Base-by-base conservation (phyloP, 2,113 vertebrate genomes). In the Heliornis fulica region DNA sequence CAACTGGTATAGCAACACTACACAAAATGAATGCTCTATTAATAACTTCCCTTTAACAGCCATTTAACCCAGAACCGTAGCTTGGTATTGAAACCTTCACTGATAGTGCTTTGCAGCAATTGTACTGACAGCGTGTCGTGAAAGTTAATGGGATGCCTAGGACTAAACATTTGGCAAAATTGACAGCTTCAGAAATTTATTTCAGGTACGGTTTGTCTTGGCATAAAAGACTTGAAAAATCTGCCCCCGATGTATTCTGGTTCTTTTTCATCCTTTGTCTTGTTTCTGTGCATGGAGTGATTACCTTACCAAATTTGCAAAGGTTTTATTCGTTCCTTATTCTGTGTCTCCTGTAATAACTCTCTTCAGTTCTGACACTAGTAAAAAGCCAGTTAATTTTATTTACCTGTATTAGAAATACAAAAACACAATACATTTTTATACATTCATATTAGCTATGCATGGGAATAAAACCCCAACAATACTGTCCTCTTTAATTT, bases 61-160 rank as follows among this genome's bases (percentile, higher is more conserved):
- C 92, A 86, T 65, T 95, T 96, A 96, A 86, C 76, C 90, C 76
- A 92, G 80, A 92, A 82, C 64, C 48, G 51, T 36, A 91, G 46
- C 61, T 64, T 69, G 36, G 40, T 78, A 45, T 34, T 87, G 86
- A 92, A 94, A 69, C 85, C 80, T 89, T 40, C 40, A 15, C 56
- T 57, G 64, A 71, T 34, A 51, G 43, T 32, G 76, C 76, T 94
- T 60, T 83, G 76, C 88, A 90, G 90, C n/a, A 9, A 71, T 59
- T 63, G 43, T 26, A 66, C 79, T 87, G 79, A 34, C 64, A 64
- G 43, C 1, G 0, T 72, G 71, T 29, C 72, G 59, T 48, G 72
- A 60, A 89, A 94, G 53, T 45, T 91, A 90, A 83, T 75, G 46
- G 45, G 32, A n/a, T 86, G 78, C 70, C 59, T 59, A 26, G 45